These are phyloP conservation scores for Rhinogobio ventralis DNA, from an alignment of 2,797 vertebrate genomes.

Conservation along the genomic window DNA sequence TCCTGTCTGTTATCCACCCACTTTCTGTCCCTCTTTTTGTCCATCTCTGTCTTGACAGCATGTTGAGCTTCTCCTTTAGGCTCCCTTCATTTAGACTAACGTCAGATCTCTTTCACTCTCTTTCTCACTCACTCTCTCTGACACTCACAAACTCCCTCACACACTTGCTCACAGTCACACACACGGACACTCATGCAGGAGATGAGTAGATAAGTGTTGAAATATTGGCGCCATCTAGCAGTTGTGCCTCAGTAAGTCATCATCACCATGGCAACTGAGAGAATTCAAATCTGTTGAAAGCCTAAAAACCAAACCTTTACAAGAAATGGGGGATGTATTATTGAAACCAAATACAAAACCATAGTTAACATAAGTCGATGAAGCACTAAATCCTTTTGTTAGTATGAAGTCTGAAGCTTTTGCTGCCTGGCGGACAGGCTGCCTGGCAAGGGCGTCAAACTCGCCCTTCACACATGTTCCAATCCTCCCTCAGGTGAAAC, in stretches of 20 bases:
- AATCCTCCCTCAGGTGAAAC: constrained; percentile 29
- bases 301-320: constrained; percentile 20
- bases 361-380: background rate
- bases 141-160: constrained; percentile 31
- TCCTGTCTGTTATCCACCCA: background rate
- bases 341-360: background rate
- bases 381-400: background rate
- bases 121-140: constrained; percentile 15
- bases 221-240: constrained; percentile 53
- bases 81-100: constrained; percentile 25
- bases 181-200: constrained; percentile 40
- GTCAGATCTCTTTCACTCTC: constrained; percentile 24
- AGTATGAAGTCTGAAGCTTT: background rate
- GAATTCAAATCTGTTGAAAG: constrained; percentile 41
- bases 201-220: constrained; percentile 49
- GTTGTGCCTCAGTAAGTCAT: constrained; percentile 32
- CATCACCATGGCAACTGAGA: constrained; percentile 48
- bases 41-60: constrained; percentile 16
- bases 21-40: constrained; percentile 1
- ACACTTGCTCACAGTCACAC: constrained; percentile 34
- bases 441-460: background rate
- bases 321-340: constrained; percentile 16
- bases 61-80: constrained; percentile 36
- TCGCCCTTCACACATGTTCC: constrained; percentile 27
- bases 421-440: background rate